Conservation (phyloP, 2,797 vertebrate species). For the Okamejei kenojei region DNA sequence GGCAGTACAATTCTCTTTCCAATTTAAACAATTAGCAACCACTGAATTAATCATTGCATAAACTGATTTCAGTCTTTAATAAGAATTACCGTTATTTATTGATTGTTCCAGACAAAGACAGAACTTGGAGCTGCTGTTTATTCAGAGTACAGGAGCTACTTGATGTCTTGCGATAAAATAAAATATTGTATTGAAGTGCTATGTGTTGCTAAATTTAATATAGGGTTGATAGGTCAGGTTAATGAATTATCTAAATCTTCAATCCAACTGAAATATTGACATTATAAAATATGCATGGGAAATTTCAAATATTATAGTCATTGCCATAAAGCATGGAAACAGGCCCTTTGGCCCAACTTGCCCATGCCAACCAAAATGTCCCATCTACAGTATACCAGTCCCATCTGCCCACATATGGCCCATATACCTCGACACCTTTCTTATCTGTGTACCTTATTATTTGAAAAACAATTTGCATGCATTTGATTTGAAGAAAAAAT, state of each 20-base stretch:
- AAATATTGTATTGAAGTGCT: neutral
- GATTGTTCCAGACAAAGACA: neutral
- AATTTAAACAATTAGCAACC: neutral
- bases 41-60: neutral
- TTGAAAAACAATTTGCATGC: neutral
- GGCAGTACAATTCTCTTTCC: no score
- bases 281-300: neutral
- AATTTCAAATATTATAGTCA: neutral
- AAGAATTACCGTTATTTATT: neutral
- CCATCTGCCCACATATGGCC: no score
- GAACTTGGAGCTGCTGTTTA: constrained; percentile 12
- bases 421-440: no score
- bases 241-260: neutral
- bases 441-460: no score
- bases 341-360: no score
- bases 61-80: neutral
- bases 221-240: neutral
- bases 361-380: no score
- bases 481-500: neutral
- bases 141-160: neutral
- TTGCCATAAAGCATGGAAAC: no score
- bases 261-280: neutral
- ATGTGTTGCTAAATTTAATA: neutral
- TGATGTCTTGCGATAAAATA: neutral
- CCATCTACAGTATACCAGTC: no score